Evolutionary conservation across 2,113 vertebrate genomes (phyloP).

Genomic region (Parotia lawesii): DNA sequence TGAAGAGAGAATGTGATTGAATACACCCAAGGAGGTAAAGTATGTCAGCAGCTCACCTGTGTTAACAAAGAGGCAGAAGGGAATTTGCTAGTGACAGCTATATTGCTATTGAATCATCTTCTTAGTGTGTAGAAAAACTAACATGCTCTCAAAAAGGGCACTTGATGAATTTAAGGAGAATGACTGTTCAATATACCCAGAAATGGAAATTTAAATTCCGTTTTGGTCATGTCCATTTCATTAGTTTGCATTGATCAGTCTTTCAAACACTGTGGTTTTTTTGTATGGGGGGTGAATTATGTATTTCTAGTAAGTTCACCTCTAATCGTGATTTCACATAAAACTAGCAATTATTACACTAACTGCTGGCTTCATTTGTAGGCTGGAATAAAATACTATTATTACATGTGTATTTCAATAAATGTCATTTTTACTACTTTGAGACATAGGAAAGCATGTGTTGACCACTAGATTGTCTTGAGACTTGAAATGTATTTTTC

Average conservation of each 20-base stretch:
- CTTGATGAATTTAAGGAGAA: neutral
- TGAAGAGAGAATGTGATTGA: neutral
- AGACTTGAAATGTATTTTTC: neutral
- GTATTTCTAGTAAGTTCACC: neutral
- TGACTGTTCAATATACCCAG: neutral
- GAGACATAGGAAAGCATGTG: neutral
- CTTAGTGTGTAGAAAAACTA: neutral
- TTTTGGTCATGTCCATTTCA: neutral
- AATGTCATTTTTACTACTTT: neutral
- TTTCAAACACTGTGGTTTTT: neutral
- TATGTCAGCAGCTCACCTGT: neutral
- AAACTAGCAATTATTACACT: neutral
- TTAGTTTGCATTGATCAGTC: neutral
- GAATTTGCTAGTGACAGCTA: neutral
- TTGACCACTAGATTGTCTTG: neutral
- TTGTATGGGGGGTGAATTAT: neutral
- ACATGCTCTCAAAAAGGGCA: neutral
- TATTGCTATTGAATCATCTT: neutral
- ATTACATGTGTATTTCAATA: neutral
- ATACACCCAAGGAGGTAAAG: neutral
- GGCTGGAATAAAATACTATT: neutral
- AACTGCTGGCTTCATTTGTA: neutral
- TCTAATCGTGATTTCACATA: neutral
- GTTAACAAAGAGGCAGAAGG: neutral
- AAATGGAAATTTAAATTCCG: neutral